Base-by-base conservation (phyloP, 2,888 invertebrate genomes). In the Lasioglossum villosulum region DNA sequence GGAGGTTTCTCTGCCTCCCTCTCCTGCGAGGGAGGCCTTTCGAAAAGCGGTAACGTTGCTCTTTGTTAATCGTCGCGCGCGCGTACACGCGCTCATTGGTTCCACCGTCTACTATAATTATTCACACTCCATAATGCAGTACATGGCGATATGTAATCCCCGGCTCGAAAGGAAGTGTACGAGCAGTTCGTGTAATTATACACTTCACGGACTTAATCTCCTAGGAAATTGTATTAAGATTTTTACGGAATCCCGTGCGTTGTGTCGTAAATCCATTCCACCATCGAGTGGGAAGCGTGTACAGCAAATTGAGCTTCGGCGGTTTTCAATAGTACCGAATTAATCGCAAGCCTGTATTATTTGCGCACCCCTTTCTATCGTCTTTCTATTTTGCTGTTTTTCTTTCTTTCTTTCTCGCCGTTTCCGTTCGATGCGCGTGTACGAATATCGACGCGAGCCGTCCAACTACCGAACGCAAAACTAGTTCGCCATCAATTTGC, bases 171-270 rank as follows among this genome's bases (percentile, higher is more conserved):
- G 87, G 87, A 88, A 88, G 84, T 71, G 70, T 77, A 86, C 82
- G 86, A 77, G 84, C 78, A 77, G 83, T 87, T 84, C 89, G 84
- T 80, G 86, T 90, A 90, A 90, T 90, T 90, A 89, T 82, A 90
- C 90, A 86, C 87, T 83, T 82, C 78, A 77, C 59, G 87, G 84
- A 82, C 82, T 89, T 90, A 90, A 90, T 90, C 85, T 87, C 80
- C 87, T 82, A 75, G 90, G 87, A 90, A 90, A 90, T 90, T 90
- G 90, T 90, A 90, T 90, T 90, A 90, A 88, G 84, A 88, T 86
- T 90, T 90, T 88, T 90, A 70, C 39, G 37, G 42, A 66, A 75
- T 77, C 71, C 37, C 84, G 27, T n/a, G 34, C 63, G 81, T 74
- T 68, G 59, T 30, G 81, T 30, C 75, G 81, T 84, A 84, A 80